A percentile compares a stretch with the other conserved stretches of the same genome.
Evolutionary conservation across 2,797 vertebrate genomes (phyloP).

Genomic region (Echeneis naucrates): DNA sequence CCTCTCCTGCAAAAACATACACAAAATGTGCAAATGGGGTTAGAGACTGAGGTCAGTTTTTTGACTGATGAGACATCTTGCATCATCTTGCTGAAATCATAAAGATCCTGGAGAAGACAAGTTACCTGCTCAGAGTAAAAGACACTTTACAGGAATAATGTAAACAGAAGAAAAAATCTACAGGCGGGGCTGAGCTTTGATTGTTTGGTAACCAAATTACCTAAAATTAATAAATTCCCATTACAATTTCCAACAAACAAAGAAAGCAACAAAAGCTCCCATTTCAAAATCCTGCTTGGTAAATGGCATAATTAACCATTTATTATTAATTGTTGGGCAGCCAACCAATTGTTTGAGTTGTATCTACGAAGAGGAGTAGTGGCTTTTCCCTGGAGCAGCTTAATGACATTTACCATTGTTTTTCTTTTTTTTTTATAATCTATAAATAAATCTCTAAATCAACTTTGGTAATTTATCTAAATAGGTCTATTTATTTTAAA

Average conservation of each 20-base stretch:
- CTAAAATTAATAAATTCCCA: no score
- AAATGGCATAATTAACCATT: no score
- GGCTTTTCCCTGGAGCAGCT: not conserved
- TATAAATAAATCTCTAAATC: not conserved
- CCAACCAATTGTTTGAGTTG: not conserved
- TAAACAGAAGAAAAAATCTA: no score
- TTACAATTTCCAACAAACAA: no score
- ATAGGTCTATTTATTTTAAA: not conserved
- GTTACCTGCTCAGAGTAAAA: no score
- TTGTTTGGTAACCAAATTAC: no score
- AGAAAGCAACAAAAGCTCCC: no score
- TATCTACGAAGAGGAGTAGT: not conserved
- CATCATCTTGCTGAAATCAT: not conserved
- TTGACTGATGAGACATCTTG: not conserved
- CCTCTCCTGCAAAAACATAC: slow-evolving; percentile 86
- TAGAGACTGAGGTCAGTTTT: not conserved
- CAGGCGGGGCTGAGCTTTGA: no score
- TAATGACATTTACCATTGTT: not conserved
- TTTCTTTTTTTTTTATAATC: not conserved
- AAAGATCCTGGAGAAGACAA: not conserved
- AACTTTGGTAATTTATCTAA: not conserved
- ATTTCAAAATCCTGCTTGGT: no score
- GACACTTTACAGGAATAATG: no score
- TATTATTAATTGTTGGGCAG: no score
- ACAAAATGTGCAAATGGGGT: not conserved